phyloP scores from a whole-genome alignment of 2,888 invertebrate genomes.

The Dicycla oo region DNA sequence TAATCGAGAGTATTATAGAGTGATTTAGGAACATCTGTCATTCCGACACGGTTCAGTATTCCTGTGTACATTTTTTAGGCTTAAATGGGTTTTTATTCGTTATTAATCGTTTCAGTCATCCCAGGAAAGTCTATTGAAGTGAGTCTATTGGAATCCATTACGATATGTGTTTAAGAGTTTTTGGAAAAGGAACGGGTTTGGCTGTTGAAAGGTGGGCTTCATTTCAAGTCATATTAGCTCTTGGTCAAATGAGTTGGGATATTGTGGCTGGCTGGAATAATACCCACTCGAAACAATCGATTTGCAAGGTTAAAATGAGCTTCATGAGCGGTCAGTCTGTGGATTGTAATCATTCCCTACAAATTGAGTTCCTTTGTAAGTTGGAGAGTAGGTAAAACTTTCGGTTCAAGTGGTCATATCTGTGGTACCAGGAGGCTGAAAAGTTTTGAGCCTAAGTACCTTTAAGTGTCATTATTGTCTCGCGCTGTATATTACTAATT shows the following conservation, averaged over 20 bases:
- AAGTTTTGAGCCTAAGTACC: too few species aligned
- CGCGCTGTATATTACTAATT: too few species aligned
- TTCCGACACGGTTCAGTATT: constrained; percentile 21
- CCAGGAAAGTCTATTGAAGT: constrained; percentile 1
- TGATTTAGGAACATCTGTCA: constrained; percentile 56
- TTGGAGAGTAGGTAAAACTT: neutral
- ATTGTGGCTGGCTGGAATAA: constrained; percentile 2
- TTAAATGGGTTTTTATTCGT: constrained; percentile 17
- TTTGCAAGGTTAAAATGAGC: neutral
- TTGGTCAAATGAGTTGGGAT: constrained; percentile 6
- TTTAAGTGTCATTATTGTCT: too few species aligned
- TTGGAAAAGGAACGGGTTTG: neutral
- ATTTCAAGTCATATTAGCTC: neutral
- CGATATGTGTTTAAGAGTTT: constrained; percentile 1
- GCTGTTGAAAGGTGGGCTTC: too few species aligned
- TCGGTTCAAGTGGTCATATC: too few species aligned
- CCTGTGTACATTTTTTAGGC: constrained; percentile 10
- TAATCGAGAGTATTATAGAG: constrained; percentile 55
- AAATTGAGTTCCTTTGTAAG: constrained; percentile 9
- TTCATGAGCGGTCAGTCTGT: neutral
- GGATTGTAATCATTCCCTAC: neutral
- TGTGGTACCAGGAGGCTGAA: too few species aligned
- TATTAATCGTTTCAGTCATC: constrained; percentile 29
- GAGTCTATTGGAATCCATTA: neutral
- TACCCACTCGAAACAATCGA: constrained; percentile 24